These are phyloP conservation scores for Panzeria rudis DNA, from an alignment of 2,888 invertebrate species.

Conservation along the genomic window DNA sequence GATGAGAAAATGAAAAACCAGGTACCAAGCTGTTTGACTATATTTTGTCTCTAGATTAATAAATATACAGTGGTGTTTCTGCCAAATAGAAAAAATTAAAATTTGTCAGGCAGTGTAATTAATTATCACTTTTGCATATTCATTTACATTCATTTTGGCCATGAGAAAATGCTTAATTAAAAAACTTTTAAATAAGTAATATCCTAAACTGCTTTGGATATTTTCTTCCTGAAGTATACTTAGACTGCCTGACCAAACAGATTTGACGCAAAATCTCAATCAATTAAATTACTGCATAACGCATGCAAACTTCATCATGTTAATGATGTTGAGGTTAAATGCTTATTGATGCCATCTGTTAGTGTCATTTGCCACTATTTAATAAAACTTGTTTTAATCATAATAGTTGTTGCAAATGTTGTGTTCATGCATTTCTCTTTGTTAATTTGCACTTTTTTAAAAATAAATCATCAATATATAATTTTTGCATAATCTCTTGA, in stretches of 20 bases:
- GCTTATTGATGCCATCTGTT: too few species aligned
- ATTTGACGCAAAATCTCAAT: background rate
- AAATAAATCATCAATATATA: background rate
- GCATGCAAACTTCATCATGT: background rate
- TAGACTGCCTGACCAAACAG: background rate
- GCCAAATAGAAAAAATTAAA: too few species aligned
- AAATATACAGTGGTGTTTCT: too few species aligned
- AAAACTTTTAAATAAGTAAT: too few species aligned
- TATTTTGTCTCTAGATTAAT: too few species aligned
- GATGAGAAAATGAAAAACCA: too few species aligned
- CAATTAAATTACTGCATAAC: background rate
- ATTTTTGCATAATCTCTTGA: slow-evolving; percentile 2
- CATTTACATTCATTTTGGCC: too few species aligned
- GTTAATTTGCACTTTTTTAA: background rate
- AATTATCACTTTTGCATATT: too few species aligned
- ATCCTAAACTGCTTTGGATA: background rate
- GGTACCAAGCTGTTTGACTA: too few species aligned
- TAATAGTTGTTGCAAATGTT: background rate
- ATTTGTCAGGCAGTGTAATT: too few species aligned
- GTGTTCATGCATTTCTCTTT: slow-evolving; percentile 1
- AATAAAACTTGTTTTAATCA: background rate
- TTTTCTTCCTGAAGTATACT: background rate
- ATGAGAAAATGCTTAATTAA: too few species aligned
- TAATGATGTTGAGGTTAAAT: slow-evolving; percentile 1
- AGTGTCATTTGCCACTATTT: background rate